Percentiles rank a stretch among this genome's conserved stretches.
Conservation (phyloP, 2,113 vertebrate species). For the Gallinago paraguaiae region DNA sequence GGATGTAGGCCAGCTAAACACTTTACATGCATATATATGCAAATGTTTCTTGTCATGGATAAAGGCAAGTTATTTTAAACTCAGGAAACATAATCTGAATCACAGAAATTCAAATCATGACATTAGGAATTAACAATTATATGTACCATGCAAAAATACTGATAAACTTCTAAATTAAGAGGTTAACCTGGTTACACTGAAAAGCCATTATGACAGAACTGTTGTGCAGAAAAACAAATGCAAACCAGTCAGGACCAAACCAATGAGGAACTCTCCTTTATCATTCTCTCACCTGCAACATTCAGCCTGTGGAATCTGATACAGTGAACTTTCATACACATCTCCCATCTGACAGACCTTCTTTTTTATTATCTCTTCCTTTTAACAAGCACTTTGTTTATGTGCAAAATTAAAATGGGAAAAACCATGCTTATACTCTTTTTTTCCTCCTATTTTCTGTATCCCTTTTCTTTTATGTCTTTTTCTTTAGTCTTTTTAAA, state of each 20-base stretch:
- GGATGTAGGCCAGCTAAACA: not conserved
- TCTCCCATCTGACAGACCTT: rapidly evolving
- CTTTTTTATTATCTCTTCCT: not conserved
- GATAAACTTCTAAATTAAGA: not conserved
- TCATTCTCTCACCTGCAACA: not conserved
- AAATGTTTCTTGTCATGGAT: not conserved
- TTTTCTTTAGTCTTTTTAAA: not conserved
- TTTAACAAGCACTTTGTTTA: not conserved
- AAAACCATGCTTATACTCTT: not conserved
- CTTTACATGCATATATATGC: not conserved
- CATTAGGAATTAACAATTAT: not conserved
- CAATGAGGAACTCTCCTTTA: not conserved
- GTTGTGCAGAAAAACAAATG: not conserved
- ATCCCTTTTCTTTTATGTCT: not conserved
- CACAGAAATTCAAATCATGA: not conserved
- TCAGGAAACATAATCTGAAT: not conserved
- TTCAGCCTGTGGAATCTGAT: not conserved
- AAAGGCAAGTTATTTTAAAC: not conserved
- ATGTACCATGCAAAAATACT: not conserved
- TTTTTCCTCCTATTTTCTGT: not conserved
- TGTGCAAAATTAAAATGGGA: not conserved
- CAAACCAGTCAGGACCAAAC: not conserved
- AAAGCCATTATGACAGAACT: not conserved
- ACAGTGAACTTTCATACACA: not conserved
- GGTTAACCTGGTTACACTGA: not conserved